Conservation (phyloP, 1,140 invertebrate species). For the Drosophila baimaii region DNA sequence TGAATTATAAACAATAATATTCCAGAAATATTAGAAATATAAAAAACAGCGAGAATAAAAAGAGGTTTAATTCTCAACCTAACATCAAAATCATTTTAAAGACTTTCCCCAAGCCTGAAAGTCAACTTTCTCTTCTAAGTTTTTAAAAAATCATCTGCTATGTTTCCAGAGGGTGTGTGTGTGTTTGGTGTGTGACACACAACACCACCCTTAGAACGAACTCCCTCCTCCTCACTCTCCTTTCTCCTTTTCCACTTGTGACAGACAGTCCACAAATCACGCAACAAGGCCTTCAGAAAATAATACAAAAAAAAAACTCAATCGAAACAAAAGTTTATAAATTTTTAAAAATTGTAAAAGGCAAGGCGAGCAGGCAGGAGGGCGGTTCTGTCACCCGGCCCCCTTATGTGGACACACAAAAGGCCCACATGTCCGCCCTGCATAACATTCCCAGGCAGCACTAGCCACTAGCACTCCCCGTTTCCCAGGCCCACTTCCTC, state of each 20-base stretch:
- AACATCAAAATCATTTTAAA: background rate
- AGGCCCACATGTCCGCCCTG: constrained; percentile 40
- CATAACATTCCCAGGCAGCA: constrained; percentile 19
- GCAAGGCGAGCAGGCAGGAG: background rate
- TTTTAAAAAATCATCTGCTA: background rate
- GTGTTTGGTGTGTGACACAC: constrained; percentile 15
- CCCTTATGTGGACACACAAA: constrained; percentile 31
- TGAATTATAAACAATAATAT: no score
- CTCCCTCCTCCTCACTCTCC: no score
- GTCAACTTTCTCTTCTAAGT: background rate
- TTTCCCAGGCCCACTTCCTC: constrained; percentile 12
- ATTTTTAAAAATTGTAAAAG: constrained; percentile 52
- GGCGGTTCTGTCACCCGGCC: constrained; percentile 14
- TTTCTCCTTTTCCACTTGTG: constrained; percentile 11
- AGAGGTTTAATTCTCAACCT: no score
- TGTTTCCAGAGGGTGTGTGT: constrained; percentile 9
- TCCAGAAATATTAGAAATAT: no score
- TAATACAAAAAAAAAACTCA: constrained; percentile 26
- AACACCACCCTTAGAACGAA: constrained; percentile 4
- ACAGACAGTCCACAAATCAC: constrained; percentile 71
- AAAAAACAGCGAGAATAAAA: no score
- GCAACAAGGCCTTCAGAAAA: constrained; percentile 19
- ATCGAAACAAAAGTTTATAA: constrained; percentile 75
- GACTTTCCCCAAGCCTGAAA: background rate
- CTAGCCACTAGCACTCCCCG: constrained; percentile 6